Percentiles rank a stretch among this genome's conserved stretches.
Evolutionary conservation across 2,113 vertebrate species (phyloP).

Genomic region (Calypte anna): DNA sequence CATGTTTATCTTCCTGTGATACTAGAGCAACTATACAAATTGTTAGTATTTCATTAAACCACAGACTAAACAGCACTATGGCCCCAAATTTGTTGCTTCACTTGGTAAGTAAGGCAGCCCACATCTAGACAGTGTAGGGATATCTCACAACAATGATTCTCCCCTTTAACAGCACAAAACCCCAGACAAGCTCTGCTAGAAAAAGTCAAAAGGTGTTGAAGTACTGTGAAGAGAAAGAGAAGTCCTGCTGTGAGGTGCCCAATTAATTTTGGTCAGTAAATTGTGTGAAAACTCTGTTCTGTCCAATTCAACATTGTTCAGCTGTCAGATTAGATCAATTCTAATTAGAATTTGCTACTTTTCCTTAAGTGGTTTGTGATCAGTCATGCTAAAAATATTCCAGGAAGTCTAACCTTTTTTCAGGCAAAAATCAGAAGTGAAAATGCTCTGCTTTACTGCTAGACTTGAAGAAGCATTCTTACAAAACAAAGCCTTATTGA

Average conservation of each 20-base stretch:
- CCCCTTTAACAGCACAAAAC: background rate
- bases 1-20: background rate
- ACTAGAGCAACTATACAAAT: background rate
- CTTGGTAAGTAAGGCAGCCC: background rate
- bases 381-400: background rate
- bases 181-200: background rate
- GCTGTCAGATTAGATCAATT: background rate
- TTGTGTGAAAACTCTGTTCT: background rate
- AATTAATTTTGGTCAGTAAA: slow-evolving; percentile 44
- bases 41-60: background rate
- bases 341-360: background rate
- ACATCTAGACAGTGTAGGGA: background rate
- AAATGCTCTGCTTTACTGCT: background rate
- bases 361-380: background rate
- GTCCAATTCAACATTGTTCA: background rate
- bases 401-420: background rate
- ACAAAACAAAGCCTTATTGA: background rate
- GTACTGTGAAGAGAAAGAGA: background rate
- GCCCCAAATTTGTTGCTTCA: background rate
- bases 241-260: background rate
- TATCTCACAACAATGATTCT: background rate
- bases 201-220: background rate
- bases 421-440: background rate
- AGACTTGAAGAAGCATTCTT: background rate
- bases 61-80: background rate